Conservation (phyloP, 2,888 invertebrate species). For the Pterostichus madidus region DNA sequence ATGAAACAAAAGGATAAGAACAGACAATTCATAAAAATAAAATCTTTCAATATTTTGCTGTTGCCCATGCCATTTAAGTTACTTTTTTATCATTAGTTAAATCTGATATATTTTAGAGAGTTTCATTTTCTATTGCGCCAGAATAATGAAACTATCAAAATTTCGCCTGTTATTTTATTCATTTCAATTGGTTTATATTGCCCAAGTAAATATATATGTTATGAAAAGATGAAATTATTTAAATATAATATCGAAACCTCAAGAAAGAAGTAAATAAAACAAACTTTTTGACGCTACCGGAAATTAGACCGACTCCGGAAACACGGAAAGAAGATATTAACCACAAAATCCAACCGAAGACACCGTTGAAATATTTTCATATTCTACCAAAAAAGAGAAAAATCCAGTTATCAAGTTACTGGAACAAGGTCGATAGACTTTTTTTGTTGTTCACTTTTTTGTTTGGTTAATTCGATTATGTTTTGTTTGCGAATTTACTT, state of each 20-base stretch:
- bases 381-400: neutral
- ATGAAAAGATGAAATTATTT: too few species aligned
- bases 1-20: too few species aligned
- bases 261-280: slow-evolving; percentile 3
- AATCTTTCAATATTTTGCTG: too few species aligned
- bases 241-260: neutral
- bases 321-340: slow-evolving; percentile 20
- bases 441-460: slow-evolving; percentile 48
- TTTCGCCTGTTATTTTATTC: too few species aligned
- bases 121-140: too few species aligned
- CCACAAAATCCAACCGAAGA: slow-evolving; percentile 13
- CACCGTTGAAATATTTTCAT: slow-evolving; percentile 17
- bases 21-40: too few species aligned
- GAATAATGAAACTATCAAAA: too few species aligned
- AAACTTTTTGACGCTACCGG: neutral
- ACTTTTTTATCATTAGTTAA: too few species aligned
- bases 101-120: too few species aligned
- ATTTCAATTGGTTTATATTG: too few species aligned
- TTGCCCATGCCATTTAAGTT: too few species aligned
- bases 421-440: slow-evolving; percentile 60
- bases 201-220: too few species aligned
- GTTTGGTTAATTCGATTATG: slow-evolving; percentile 47
- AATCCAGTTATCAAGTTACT: slow-evolving; percentile 44
- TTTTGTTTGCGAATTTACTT: slow-evolving; percentile 55
- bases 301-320: slow-evolving; percentile 21